These are phyloP conservation scores for Amphiprion percula DNA, from an alignment of 2,113 vertebrate species.

Conservation along the genomic window DNA sequence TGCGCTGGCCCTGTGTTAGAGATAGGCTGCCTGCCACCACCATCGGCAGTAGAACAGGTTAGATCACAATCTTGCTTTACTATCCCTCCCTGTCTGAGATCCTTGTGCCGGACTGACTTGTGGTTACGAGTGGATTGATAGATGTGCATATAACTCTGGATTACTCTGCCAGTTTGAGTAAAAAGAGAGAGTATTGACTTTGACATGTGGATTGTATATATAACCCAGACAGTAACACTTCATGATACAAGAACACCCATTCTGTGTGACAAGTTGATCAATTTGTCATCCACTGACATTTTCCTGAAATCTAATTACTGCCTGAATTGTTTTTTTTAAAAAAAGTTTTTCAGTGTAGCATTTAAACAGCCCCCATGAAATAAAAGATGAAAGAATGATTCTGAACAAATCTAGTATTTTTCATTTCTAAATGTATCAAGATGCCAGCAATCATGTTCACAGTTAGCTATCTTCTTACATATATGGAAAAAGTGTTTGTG, in stretches of 20 bases:
- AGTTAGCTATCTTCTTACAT: constrained; percentile 20
- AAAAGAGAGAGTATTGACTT: constrained; percentile 48
- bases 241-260: neutral
- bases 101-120: constrained; percentile 56
- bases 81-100: constrained; percentile 49
- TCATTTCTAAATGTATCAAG: constrained; percentile 26
- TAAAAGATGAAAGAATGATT: neutral
- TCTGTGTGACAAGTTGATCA: constrained; percentile 1
- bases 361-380: neutral
- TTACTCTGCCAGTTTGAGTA: constrained; percentile 55
- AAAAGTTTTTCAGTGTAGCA: neutral
- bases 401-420: constrained; percentile 21
- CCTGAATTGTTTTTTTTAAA: neutral
- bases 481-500: constrained; percentile 35
- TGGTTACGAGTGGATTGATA: constrained; percentile 59
- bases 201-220: constrained; percentile 32
- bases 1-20: constrained; percentile 55
- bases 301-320: neutral
- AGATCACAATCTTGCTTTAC: constrained; percentile 68
- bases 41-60: constrained; percentile 60
- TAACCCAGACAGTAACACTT: constrained; percentile 25
- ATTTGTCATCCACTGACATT: constrained; percentile 17
- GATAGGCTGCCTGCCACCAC: constrained; percentile 50
- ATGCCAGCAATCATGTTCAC: constrained; percentile 12
- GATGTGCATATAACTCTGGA: constrained; percentile 62